Percentiles rank a stretch among this genome's conserved stretches.
These are phyloP conservation scores for Phenganax stokvisi DNA, from an alignment of 92 coral and sea anemone species.

Conservation along the genomic window DNA sequence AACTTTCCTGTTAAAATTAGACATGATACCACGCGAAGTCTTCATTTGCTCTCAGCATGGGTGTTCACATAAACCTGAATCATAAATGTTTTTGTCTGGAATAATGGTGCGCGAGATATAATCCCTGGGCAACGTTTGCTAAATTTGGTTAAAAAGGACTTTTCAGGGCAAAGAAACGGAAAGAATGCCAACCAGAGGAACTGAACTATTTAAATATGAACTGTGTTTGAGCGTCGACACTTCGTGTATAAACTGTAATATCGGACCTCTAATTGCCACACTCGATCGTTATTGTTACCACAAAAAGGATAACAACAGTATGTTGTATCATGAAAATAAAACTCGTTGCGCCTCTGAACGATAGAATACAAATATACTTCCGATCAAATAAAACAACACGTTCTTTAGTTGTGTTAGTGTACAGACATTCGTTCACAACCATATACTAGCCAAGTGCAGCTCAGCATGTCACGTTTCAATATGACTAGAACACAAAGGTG, in stretches of 20 bases:
- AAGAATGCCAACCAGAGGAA: background rate
- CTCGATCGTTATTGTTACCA: too few relatives aligned
- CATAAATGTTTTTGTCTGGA: too few relatives aligned
- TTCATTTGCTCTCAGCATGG: too few relatives aligned
- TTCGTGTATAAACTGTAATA: too few relatives aligned
- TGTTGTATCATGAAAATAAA: background rate
- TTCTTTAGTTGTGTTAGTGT: background rate
- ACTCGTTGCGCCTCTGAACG: background rate
- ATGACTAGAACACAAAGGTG: background rate
- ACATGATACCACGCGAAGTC: too few relatives aligned
- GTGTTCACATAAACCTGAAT: too few relatives aligned
- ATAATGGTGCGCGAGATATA: background rate
- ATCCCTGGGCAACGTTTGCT: background rate
- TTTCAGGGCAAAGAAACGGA: background rate
- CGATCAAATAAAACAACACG: slow-evolving; percentile 3
- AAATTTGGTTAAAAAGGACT: background rate
- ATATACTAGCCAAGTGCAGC: background rate
- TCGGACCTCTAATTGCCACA: too few relatives aligned
- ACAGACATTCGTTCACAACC: background rate
- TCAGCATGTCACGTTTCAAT: background rate
- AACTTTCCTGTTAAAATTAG: too few relatives aligned
- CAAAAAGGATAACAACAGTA: background rate
- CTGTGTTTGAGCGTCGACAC: background rate
- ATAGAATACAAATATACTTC: background rate
- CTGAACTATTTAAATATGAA: background rate